These are phyloP conservation scores for Tragelaphus buxtoni DNA, from an alignment of 2,113 vertebrate genomes.

Conservation along the genomic window DNA sequence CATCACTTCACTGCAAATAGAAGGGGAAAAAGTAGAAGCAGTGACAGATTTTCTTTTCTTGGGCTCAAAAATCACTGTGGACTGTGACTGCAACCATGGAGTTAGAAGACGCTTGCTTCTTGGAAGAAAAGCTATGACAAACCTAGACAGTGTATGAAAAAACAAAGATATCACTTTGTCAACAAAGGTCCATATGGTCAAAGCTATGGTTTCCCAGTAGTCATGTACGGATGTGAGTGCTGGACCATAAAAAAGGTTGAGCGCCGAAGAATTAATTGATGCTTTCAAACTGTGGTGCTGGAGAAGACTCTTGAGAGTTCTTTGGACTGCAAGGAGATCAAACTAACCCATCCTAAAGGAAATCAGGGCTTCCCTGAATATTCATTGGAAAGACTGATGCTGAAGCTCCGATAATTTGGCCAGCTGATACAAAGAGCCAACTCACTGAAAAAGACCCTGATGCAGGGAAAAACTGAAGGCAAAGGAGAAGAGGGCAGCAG, in stretches of 20 bases:
- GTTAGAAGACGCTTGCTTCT: neutral
- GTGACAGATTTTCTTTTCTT: neutral
- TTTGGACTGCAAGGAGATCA: neutral
- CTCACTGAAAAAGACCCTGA: neutral
- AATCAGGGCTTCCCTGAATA: neutral
- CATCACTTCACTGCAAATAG: neutral
- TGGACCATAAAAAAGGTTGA: neutral
- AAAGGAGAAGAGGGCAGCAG: neutral
- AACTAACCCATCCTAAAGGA: neutral
- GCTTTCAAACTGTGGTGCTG: neutral
- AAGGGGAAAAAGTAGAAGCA: neutral
- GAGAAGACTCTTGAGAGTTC: neutral
- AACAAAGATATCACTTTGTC: neutral
- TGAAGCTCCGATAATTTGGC: neutral
- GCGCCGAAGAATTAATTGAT: neutral
- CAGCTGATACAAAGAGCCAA: neutral
- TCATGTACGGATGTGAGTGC: neutral
- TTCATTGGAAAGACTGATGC: neutral
- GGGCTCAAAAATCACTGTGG: neutral
- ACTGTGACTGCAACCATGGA: neutral
- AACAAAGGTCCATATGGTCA: neutral
- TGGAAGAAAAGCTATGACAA: neutral
- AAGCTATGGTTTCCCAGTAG: neutral
- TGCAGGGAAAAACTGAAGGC: neutral
- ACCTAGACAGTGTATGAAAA: neutral